These are phyloP conservation scores for Frieseomelitta varia DNA, from an alignment of 1,140 invertebrate species.

Conservation along the genomic window DNA sequence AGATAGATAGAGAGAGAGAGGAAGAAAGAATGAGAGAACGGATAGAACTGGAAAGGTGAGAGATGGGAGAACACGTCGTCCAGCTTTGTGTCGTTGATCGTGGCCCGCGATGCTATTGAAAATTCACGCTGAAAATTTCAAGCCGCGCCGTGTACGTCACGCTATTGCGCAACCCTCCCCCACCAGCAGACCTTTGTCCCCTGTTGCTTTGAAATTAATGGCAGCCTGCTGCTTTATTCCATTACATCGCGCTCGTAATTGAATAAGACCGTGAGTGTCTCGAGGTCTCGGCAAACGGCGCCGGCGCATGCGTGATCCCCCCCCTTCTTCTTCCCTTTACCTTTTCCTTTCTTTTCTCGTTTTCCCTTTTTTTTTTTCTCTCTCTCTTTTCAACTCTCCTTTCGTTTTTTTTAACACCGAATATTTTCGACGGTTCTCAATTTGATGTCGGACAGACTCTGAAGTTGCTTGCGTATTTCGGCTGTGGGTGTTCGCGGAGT, in stretches of 20 bases:
- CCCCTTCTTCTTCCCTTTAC: too few relatives aligned
- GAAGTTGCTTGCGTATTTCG: too few relatives aligned
- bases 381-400: too few relatives aligned
- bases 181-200: conserved; percentile 14
- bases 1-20: not conserved
- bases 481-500: not conserved
- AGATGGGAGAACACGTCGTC: conserved; percentile 27
- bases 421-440: too few relatives aligned
- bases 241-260: conserved; percentile 27
- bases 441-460: too few relatives aligned
- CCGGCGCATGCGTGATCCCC: not conserved
- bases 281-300: not conserved
- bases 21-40: conserved; percentile 32
- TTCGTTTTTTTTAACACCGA: too few relatives aligned
- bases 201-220: conserved; percentile 38
- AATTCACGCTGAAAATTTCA: conserved; percentile 49
- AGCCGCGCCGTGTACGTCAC: not conserved
- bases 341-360: not conserved
- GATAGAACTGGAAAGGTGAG: not conserved
- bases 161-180: not conserved
- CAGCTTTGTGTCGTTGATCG: conserved; percentile 52
- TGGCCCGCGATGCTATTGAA: conserved; percentile 32
- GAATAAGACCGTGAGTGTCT: conserved; percentile 26
- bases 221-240: conserved; percentile 24
- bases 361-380: not conserved